Conservation (phyloP, 1,140 invertebrate genomes). For the Eciton burchellii region DNA sequence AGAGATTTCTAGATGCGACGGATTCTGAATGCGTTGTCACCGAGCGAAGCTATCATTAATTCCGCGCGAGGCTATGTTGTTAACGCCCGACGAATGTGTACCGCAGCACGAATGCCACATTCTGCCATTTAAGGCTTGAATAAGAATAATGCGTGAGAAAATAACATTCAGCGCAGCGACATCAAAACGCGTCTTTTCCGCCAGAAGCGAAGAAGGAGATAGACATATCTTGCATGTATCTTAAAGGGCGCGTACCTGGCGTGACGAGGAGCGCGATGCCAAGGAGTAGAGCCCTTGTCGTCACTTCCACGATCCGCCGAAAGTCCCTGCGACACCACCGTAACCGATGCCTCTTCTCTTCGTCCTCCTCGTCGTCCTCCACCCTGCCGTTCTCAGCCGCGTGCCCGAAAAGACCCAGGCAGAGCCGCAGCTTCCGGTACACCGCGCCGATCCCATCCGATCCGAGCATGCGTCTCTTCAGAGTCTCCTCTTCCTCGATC, state of each 20-base stretch:
- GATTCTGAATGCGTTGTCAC: constrained; percentile 11
- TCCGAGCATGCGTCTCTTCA: constrained; percentile 69
- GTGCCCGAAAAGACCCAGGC: constrained; percentile 53
- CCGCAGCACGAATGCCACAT: too few species aligned
- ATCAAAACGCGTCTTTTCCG: too few species aligned
- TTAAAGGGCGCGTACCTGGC: constrained; percentile 75
- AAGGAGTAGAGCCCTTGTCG: constrained; percentile 81
- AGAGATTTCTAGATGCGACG: constrained; percentile 45
- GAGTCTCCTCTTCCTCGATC: constrained; percentile 68
- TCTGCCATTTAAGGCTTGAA: too few species aligned
- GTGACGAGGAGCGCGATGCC: constrained; percentile 83
- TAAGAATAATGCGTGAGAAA: too few species aligned
- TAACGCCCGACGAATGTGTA: too few species aligned
- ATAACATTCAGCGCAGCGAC: too few species aligned
- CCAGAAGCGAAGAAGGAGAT: too few species aligned
- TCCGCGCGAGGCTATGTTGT: too few species aligned
- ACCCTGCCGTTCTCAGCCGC: constrained; percentile 61
- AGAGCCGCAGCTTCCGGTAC: constrained; percentile 67
- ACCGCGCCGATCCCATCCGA: constrained; percentile 59
- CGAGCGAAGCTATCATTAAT: background rate
- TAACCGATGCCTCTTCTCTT: constrained; percentile 77
- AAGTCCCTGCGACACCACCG: constrained; percentile 80
- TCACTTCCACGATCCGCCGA: constrained; percentile 81
- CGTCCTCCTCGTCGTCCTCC: constrained; percentile 64
- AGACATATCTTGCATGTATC: too few species aligned